Evolutionary conservation across 2,888 invertebrate species (phyloP).

Genomic region (Pachliopta kotzebuea): DNA sequence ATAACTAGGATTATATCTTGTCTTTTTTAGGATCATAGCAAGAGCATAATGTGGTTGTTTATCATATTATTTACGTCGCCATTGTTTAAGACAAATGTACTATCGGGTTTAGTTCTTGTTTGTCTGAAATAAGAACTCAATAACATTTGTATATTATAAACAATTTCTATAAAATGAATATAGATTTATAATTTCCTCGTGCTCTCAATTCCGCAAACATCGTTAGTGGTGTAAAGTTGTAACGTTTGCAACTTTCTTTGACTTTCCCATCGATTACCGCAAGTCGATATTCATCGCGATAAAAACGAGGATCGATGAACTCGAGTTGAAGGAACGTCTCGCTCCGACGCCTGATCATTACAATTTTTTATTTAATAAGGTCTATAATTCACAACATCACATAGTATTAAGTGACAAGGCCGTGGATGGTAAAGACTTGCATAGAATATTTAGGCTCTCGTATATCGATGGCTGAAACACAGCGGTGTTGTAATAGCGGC

Average conservation of each 20-base stretch:
- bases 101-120: too few species aligned
- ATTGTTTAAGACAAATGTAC: too few species aligned
- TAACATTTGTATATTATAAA: background rate
- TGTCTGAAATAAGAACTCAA: background rate
- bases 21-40: too few species aligned
- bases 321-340: constrained; percentile 73
- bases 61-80: too few species aligned
- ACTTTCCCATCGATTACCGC: constrained; percentile 62
- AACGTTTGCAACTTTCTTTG: constrained; percentile 46
- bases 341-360: constrained; percentile 58
- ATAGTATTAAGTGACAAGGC: too few species aligned
- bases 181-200: constrained; percentile 9
- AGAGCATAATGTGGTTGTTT: too few species aligned
- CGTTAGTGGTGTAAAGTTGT: constrained; percentile 6
- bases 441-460: too few species aligned
- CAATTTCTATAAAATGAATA: background rate
- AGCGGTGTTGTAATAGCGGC: too few species aligned
- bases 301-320: constrained; percentile 70
- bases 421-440: too few species aligned
- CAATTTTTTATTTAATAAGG: constrained; percentile 14
- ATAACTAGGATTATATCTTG: too few species aligned
- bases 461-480: too few species aligned
- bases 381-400: constrained; percentile 3
- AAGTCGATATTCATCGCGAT: constrained; percentile 50
- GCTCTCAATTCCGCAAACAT: constrained; percentile 8